These are phyloP conservation scores for Hipposideros armiger DNA, from an alignment of 2,113 vertebrate species.

Conservation along the genomic window DNA sequence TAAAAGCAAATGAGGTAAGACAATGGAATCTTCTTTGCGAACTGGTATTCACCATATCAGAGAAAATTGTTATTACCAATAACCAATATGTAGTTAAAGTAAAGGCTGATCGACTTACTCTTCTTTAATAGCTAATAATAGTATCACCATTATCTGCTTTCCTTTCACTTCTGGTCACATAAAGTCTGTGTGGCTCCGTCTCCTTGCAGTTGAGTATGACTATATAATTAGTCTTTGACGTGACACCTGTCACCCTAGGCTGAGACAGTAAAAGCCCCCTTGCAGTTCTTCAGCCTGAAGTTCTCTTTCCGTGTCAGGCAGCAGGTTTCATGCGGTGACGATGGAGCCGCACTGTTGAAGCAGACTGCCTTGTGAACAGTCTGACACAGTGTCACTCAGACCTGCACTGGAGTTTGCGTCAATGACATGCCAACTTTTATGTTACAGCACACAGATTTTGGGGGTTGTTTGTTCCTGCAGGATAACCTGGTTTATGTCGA, in stretches of 20 bases:
- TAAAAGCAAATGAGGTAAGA: neutral
- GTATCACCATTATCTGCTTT: neutral
- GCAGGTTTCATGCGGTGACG: fast-evolving
- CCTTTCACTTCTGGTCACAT: neutral
- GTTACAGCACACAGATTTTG: no score
- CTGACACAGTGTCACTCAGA: neutral
- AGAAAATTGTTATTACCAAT: neutral
- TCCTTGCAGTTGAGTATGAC: neutral
- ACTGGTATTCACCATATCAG: neutral
- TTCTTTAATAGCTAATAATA: neutral
- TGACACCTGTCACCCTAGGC: neutral
- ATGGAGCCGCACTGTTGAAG: neutral
- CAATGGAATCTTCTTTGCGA: neutral
- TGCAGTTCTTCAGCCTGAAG: neutral
- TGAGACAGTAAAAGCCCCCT: neutral
- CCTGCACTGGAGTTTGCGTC: no score
- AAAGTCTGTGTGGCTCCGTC: neutral
- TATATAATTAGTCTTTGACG: neutral
- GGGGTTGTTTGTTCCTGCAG: neutral
- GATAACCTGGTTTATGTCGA: neutral
- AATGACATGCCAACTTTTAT: neutral
- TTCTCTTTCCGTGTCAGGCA: neutral
- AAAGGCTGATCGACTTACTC: neutral
- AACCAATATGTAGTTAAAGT: neutral
- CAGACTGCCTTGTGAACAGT: neutral